Conservation (phyloP, 2,113 vertebrate genomes). For the Plecturocebus donacophilus region DNA sequence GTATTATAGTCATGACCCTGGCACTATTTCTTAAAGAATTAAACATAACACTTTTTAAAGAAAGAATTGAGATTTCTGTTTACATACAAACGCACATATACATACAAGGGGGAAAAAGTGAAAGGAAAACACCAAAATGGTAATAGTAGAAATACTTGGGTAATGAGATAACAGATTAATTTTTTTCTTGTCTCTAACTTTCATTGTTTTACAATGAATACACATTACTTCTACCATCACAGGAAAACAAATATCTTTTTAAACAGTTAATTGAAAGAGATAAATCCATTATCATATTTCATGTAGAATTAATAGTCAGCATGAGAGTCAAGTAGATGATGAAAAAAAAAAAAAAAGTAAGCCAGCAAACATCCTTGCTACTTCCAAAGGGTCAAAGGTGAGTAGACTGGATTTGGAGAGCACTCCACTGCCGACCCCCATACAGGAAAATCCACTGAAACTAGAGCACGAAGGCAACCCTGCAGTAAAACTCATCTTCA, state of each 20-base stretch:
- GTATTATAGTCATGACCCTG: background rate
- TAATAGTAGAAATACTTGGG: background rate
- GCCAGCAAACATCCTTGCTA: background rate
- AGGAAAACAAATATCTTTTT: conserved; percentile 44
- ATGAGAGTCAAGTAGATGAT: background rate
- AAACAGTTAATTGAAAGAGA: background rate
- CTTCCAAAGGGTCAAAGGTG: conserved; percentile 26
- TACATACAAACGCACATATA: background rate
- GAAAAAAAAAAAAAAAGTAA: background rate
- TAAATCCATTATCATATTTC: background rate
- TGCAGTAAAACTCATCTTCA: background rate
- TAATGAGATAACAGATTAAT: background rate
- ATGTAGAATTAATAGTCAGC: background rate
- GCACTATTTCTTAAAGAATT: conserved; percentile 34
- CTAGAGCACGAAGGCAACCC: background rate
- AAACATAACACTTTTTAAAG: background rate
- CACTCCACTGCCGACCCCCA: background rate
- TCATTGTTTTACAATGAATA: background rate
- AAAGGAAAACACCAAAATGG: background rate
- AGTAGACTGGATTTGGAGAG: background rate
- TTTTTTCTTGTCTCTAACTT: background rate
- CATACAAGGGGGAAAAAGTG: background rate
- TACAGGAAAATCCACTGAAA: background rate
- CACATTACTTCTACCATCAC: background rate
- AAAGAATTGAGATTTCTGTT: background rate